A percentile compares a stretch with the other conserved stretches of the same genome.
phyloP scores from a whole-genome alignment of 2,888 invertebrate species.

The Drosophila barbarae region DNA sequence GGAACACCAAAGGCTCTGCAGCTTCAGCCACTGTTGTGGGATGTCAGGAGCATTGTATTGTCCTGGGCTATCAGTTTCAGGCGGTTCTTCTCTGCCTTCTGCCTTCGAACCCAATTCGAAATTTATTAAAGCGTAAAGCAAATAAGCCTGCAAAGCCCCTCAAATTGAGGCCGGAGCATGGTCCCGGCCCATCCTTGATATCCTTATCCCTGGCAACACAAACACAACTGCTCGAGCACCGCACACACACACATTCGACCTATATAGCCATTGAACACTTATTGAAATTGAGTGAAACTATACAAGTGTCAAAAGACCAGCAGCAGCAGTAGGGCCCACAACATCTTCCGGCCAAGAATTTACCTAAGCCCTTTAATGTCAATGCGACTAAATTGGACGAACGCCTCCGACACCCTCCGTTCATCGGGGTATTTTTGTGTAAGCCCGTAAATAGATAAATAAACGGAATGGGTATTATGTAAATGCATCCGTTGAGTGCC shows the following conservation, averaged over 20 bases:
- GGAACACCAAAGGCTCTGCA: background rate
- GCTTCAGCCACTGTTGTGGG: slow-evolving; percentile 2
- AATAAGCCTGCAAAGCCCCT: slow-evolving; percentile 33
- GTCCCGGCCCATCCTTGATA: slow-evolving; percentile 9
- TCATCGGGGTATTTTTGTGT: slow-evolving; percentile 23
- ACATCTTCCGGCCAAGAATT: slow-evolving; percentile 41
- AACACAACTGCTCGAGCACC: slow-evolving; percentile 6
- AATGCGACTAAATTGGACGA: slow-evolving; percentile 32
- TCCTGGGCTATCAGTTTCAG: slow-evolving; percentile 28
- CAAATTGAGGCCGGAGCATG: slow-evolving; percentile 8
- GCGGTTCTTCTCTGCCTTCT: background rate
- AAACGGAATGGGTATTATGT: slow-evolving; percentile 51
- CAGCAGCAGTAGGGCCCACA: slow-evolving; percentile 17
- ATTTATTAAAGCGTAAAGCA: slow-evolving; percentile 45
- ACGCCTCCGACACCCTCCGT: slow-evolving; percentile 3
- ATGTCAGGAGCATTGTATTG: slow-evolving; percentile 14
- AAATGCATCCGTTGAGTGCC: slow-evolving; percentile 50
- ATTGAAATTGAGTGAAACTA: slow-evolving; percentile 70
- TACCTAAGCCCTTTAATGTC: slow-evolving; percentile 57
- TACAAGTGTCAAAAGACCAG: slow-evolving; percentile 69
- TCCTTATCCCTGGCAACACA: slow-evolving; percentile 12
- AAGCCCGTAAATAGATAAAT: slow-evolving; percentile 52
- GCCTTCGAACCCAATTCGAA: slow-evolving; percentile 38
- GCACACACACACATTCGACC: slow-evolving; percentile 10
- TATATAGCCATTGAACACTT: slow-evolving; percentile 45